phyloP scores from a whole-genome alignment of 1,140 invertebrate species.

The Caerostris extrusa region DNA sequence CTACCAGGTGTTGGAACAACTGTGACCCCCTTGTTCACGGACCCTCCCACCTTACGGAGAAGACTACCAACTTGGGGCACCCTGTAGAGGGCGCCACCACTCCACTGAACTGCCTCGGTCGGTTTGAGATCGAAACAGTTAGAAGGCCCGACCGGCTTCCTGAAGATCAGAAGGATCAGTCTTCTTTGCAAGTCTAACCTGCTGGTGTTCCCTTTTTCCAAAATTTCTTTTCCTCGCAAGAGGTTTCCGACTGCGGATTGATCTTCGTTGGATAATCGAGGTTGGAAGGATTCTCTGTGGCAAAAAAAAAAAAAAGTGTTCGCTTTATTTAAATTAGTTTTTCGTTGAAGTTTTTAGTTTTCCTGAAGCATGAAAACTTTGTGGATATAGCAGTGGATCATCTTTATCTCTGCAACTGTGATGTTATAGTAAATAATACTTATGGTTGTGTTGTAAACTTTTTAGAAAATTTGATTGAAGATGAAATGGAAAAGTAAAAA shows the following conservation, averaged over 20 bases:
- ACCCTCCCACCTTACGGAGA: background rate
- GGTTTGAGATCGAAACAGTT: slow-evolving; percentile 32
- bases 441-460: no score
- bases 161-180: background rate
- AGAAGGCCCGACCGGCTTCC: slow-evolving; percentile 56
- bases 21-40: slow-evolving; percentile 37
- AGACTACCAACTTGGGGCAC: background rate
- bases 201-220: slow-evolving; percentile 2
- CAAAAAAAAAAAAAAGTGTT: background rate
- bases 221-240: background rate
- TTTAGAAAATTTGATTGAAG: background rate
- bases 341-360: background rate
- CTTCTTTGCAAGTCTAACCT: background rate
- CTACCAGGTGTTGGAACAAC: slow-evolving; percentile 68
- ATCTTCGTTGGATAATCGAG: background rate
- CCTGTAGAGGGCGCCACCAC: slow-evolving; percentile 49
- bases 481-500: background rate
- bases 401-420: background rate
- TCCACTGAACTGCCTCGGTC: no score
- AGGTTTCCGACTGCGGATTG: slow-evolving; percentile 9
- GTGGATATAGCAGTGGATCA: background rate
- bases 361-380: background rate
- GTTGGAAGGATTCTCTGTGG: background rate
- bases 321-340: background rate
- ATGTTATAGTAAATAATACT: no score